phyloP scores from a whole-genome alignment of 2,113 vertebrate genomes.

The Natator depressus region DNA sequence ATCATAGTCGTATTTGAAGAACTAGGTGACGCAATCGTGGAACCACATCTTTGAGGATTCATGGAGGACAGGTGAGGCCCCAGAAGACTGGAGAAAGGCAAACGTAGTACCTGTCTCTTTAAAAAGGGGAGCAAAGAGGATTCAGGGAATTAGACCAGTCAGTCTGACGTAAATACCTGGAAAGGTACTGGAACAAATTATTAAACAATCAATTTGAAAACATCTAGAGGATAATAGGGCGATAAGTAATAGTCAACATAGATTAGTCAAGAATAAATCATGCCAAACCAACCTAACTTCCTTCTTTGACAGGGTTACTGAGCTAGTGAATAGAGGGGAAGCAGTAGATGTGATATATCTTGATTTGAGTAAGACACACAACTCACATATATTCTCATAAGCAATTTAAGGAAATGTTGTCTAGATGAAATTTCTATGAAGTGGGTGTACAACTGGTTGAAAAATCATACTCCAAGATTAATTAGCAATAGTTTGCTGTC shows the following conservation, averaged over 20 bases:
- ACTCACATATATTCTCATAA: too few species aligned
- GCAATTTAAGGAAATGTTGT: too few species aligned
- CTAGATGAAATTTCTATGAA: too few species aligned
- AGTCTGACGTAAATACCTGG: not conserved
- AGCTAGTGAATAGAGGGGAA: not conserved
- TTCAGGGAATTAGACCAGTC: not conserved
- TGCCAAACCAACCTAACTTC: not conserved
- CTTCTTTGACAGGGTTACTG: not conserved
- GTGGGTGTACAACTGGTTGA: too few species aligned
- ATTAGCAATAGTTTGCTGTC: too few species aligned
- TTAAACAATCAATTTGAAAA: not conserved
- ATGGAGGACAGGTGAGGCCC: not conserved
- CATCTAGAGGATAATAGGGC: not conserved
- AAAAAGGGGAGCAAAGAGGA: not conserved
- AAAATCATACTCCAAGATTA: too few species aligned
- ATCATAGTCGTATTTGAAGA: not conserved
- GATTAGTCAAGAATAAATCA: not conserved
- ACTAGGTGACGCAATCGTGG: not conserved
- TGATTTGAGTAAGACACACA: too few species aligned
- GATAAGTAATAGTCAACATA: too few species aligned
- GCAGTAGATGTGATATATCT: too few species aligned
- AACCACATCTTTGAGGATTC: not conserved
- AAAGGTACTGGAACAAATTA: not conserved
- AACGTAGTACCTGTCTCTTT: too few species aligned
- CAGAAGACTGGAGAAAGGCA: not conserved